These are phyloP conservation scores for Sepioteuthis lessoniana DNA, from an alignment of 2,888 invertebrate species.

Conservation along the genomic window DNA sequence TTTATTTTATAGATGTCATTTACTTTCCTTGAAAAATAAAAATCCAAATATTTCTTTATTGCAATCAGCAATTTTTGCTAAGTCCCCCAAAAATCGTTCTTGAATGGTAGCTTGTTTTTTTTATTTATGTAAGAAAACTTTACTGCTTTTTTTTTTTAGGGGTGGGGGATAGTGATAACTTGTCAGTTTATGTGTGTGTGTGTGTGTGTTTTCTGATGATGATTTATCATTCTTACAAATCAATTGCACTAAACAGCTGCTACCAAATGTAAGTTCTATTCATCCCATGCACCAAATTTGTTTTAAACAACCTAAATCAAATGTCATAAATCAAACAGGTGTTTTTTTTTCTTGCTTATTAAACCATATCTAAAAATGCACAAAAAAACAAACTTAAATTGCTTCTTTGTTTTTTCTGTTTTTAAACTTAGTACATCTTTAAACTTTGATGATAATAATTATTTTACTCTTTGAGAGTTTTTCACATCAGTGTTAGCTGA, in stretches of 20 bases:
- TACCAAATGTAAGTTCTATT: not conserved
- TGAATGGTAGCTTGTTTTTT: not conserved
- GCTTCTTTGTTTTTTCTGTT: too few species aligned
- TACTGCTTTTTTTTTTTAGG: not conserved
- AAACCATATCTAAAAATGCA: not conserved
- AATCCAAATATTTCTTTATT: not conserved
- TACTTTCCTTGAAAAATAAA: not conserved
- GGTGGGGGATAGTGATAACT: not conserved
- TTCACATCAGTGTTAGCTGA: too few species aligned
- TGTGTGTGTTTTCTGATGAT: not conserved
- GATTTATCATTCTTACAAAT: not conserved
- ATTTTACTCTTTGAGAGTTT: too few species aligned
- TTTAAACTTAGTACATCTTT: too few species aligned
- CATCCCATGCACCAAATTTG: not conserved
- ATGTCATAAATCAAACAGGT: not conserved
- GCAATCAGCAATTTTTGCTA: not conserved
- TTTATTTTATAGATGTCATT: too few species aligned
- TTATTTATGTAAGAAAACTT: not conserved
- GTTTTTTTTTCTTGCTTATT: slow-evolving; percentile 3
- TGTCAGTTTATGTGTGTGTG: not conserved
- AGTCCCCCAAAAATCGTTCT: not conserved
- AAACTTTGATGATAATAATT: too few species aligned
- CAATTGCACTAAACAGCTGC: not conserved
- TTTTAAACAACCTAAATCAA: not conserved
- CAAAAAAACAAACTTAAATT: too few species aligned